Evolutionary conservation across 2,797 vertebrate genomes (phyloP).

Genomic region (Vultur gryphus): DNA sequence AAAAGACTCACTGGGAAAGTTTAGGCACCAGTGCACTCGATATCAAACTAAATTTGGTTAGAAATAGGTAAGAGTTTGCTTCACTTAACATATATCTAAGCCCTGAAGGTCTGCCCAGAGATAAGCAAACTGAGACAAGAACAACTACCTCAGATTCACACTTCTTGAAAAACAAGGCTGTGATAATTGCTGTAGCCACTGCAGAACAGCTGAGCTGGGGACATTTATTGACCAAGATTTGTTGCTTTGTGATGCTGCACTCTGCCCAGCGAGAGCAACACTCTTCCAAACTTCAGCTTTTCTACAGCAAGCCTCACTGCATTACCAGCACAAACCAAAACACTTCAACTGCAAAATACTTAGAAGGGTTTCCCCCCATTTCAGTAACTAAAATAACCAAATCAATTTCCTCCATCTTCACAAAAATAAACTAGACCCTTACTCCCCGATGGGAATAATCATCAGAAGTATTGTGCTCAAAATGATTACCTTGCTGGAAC

Average conservation of each 20-base stretch:
- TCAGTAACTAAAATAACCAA: neutral
- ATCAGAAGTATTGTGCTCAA: neutral
- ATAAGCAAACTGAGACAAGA: neutral
- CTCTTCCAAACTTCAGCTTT: neutral
- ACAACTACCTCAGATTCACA: neutral
- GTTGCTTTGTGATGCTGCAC: neutral
- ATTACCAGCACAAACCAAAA: neutral
- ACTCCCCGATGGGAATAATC: neutral
- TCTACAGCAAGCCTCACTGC: neutral
- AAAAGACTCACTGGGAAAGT: neutral
- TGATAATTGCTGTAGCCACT: neutral
- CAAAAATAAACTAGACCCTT: neutral
- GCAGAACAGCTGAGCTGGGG: neutral
- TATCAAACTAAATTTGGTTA: neutral
- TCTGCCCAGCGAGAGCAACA: neutral
- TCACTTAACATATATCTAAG: neutral
- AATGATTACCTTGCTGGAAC: neutral
- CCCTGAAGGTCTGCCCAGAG: neutral
- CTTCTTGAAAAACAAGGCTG: neutral
- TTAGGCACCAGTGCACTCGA: neutral
- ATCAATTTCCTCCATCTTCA: neutral
- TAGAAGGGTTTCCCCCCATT: neutral
- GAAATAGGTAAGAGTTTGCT: neutral
- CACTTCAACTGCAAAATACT: neutral
- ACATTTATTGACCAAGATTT: neutral